Evolutionary conservation across 2,888 invertebrate genomes (phyloP).

Genomic region (Tetranychus piercei): DNA sequence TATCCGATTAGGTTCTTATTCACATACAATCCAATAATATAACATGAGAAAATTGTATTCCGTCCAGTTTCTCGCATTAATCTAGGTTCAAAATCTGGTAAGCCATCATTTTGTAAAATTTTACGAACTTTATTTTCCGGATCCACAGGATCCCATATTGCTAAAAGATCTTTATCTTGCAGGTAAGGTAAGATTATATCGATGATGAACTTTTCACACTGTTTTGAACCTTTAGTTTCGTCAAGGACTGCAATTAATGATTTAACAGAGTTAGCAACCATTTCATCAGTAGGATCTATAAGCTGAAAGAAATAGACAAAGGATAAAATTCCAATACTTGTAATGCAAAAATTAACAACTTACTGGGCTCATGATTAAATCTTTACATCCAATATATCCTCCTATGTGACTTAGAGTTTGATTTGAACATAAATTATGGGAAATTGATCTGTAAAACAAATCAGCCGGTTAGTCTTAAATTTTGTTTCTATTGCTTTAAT

Average conservation of each 20-base stretch:
- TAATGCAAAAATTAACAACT: conserved; percentile 32
- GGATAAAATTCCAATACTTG: not conserved
- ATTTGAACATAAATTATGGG: conserved; percentile 46
- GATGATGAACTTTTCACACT: conserved; percentile 55
- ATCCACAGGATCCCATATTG: conserved; percentile 60
- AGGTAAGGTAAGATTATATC: conserved; percentile 65
- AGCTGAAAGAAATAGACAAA: conserved; percentile 39
- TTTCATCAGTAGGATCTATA: conserved; percentile 32
- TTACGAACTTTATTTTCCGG: conserved; percentile 52
- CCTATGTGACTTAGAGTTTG: conserved; percentile 52
- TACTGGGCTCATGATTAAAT: conserved; percentile 58
- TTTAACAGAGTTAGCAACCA: conserved; percentile 50
- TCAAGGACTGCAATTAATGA: conserved; percentile 60
- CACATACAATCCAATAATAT: conserved; percentile 68
- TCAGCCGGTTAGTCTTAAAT: conserved; percentile 1
- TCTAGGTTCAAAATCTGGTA: conserved; percentile 22
- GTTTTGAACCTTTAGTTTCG: conserved; percentile 39
- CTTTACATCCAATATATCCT: conserved; percentile 55
- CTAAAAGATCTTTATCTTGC: conserved; percentile 62
- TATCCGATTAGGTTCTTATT: conserved; percentile 57
- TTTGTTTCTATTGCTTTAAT: not conserved
- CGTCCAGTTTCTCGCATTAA: conserved; percentile 56
- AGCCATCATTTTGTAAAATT: conserved; percentile 39
- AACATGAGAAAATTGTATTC: conserved; percentile 62
- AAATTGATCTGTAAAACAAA: conserved; percentile 39